These are phyloP conservation scores for Thumatha senex DNA, from an alignment of 2,888 invertebrate species.

Conservation along the genomic window DNA sequence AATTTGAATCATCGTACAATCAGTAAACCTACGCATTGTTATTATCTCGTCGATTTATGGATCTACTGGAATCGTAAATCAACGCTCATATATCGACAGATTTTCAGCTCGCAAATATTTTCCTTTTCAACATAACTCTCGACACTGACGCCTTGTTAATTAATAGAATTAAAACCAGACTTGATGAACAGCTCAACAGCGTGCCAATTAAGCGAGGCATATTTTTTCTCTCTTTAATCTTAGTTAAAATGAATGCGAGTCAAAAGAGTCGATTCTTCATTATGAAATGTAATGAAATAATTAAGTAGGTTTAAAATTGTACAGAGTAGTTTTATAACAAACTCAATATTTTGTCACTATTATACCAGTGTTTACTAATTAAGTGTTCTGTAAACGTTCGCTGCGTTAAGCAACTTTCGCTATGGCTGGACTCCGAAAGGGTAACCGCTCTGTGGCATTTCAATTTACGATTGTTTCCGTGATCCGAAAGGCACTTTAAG, in stretches of 20 bases:
- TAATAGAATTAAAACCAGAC: slow-evolving; percentile 64
- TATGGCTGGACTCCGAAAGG: no score
- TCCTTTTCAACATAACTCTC: slow-evolving; percentile 60
- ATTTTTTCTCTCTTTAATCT: slow-evolving; percentile 31
- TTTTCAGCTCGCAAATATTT: slow-evolving; percentile 62
- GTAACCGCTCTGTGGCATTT: no score
- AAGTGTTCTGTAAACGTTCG: no score
- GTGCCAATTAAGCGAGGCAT: slow-evolving; percentile 46
- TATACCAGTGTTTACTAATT: neutral
- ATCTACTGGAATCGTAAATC: slow-evolving; percentile 80
- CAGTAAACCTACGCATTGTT: slow-evolving; percentile 51
- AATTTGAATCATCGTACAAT: slow-evolving; percentile 51
- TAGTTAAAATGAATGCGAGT: slow-evolving; percentile 19
- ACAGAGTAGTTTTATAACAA: neutral
- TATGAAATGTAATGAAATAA: slow-evolving; percentile 6
- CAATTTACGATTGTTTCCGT: no score
- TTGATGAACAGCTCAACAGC: slow-evolving; percentile 54
- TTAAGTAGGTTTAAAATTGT: neutral
- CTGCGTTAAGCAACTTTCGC: no score
- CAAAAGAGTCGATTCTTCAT: slow-evolving; percentile 9
- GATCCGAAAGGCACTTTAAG: no score
- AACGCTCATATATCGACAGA: slow-evolving; percentile 71
- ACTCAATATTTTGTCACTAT: neutral
- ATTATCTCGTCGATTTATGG: slow-evolving; percentile 53
- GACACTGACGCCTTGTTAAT: slow-evolving; percentile 60